Evolutionary conservation across 2,113 vertebrate genomes (phyloP), one percentile per base, ranked within the genome.

Genomic region (Nothoprocta perdicaria): DNA sequence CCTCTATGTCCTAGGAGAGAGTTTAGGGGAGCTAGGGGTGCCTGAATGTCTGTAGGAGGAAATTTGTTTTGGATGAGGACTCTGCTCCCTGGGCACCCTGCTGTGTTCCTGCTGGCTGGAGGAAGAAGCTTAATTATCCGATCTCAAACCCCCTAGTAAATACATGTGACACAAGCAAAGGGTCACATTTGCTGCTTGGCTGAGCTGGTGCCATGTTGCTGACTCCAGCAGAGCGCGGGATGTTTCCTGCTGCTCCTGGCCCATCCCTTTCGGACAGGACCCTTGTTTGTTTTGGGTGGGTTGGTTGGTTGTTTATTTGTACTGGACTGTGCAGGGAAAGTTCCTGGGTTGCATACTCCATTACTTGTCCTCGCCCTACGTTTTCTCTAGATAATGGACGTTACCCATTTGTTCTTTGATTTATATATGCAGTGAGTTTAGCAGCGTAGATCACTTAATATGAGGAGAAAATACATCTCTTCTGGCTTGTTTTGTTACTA

Each of bases 301-400:
- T 33, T 10, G 77, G 55, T 94, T 94, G 86, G 68, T 1, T 12
- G 77, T 77, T 33, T 57, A 29, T 55, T 94, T 94, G 87, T 65
- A 4, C 71, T 94, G 93, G 84, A 6, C 48, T 18, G 62, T 2
- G 1, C 24, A 23, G 69, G 74, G 72, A 74, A 5, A 73, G 88
- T 90, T 95, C 80, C 90, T 86, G 90, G 86, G 80, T 15, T 86
- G 45, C 55, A 60, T 93, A 73, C 62, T 27, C 35, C 24, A 7
- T 46, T 95, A 90, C 89, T 95, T 92, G 82, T 78, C 82, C 38
- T 82, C 61, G 17, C 73, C 0, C 60, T 1, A 0, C 72, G 91
- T 68, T 77, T 83, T 95, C 88, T 89, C 77, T 83, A 91, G 82
- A 83, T 90, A 72, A 80, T 86, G 73, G 73, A 63, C 71, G 48